A percentile compares a stretch with the other conserved stretches of the same genome.
These are phyloP conservation scores for Drosophila limbata DNA, from an alignment of 2,888 invertebrate species.

Conservation along the genomic window DNA sequence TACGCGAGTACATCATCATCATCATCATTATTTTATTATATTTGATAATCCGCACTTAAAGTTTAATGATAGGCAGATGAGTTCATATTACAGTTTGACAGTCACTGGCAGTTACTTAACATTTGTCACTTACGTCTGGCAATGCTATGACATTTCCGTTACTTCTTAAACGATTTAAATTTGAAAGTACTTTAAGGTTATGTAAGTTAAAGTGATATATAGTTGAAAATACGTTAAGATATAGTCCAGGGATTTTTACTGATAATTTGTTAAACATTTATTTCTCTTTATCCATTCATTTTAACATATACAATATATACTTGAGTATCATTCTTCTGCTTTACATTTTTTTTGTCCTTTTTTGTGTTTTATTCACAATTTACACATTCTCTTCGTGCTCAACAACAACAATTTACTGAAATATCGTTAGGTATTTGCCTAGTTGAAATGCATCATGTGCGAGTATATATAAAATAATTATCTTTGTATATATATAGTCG, in stretches of 20 bases:
- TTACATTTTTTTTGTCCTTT: slow-evolving; percentile 41
- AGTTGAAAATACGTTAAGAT: neutral
- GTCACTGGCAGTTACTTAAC: slow-evolving; percentile 14
- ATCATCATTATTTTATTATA: neutral
- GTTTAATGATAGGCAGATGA: neutral
- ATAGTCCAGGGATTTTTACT: neutral
- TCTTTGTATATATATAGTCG: slow-evolving; percentile 26
- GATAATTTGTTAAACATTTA: slow-evolving; percentile 63
- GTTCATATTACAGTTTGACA: slow-evolving; percentile 41
- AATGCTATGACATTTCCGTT: slow-evolving; percentile 36
- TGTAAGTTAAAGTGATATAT: neutral
- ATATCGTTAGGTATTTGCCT: slow-evolving; percentile 55
- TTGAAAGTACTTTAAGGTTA: slow-evolving; percentile 14
- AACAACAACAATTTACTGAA: slow-evolving; percentile 69
- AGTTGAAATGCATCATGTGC: slow-evolving; percentile 63
- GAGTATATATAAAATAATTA: slow-evolving; percentile 26
- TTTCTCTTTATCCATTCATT: slow-evolving; percentile 62
- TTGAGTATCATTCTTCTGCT: slow-evolving; percentile 70
- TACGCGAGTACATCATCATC: slow-evolving; percentile 6
- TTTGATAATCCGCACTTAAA: slow-evolving; percentile 6
- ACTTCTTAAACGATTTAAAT: slow-evolving; percentile 1
- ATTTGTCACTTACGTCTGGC: slow-evolving; percentile 19
- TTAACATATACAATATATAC: slow-evolving; percentile 57
- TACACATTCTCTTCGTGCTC: slow-evolving; percentile 30
- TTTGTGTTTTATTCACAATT: slow-evolving; percentile 20